These are phyloP conservation scores for Orchesellides sinensis DNA, from an alignment of 2,888 invertebrate genomes.

Conservation along the genomic window DNA sequence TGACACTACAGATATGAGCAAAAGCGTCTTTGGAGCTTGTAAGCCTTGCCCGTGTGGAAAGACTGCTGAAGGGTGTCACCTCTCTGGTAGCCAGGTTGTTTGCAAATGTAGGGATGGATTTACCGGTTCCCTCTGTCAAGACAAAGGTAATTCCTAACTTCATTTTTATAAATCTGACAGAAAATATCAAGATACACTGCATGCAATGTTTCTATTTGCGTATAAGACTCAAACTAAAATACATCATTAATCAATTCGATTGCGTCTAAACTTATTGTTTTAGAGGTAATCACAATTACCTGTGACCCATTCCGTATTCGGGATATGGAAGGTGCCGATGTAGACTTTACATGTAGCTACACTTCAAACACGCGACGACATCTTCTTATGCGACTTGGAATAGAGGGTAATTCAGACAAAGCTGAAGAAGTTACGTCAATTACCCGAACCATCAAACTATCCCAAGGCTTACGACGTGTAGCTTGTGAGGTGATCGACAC, in stretches of 20 bases:
- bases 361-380: conserved; percentile 55
- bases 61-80: conserved; percentile 64
- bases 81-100: conserved; percentile 53
- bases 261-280: not conserved
- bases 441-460: conserved; percentile 29
- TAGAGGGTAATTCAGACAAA: conserved; percentile 11
- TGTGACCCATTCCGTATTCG: conserved; percentile 69
- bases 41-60: conserved; percentile 69
- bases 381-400: conserved; percentile 47
- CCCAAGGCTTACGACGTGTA: conserved; percentile 16
- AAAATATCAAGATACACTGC: not conserved
- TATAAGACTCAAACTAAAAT: too few species aligned
- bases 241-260: not conserved
- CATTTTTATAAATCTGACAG: not conserved
- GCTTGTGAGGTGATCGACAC: conserved; percentile 55
- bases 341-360: conserved; percentile 66
- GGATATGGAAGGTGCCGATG: conserved; percentile 49
- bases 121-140: conserved; percentile 65
- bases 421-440: conserved; percentile 33
- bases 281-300: conserved; percentile 66
- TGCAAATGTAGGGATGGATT: conserved; percentile 69
- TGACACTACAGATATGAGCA: conserved; percentile 60
- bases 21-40: conserved; percentile 71
- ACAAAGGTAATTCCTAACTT: conserved; percentile 53
- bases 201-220: not conserved